A percentile compares a stretch with the other conserved stretches of the same genome.
phyloP scores from a whole-genome alignment of 1,140 invertebrate genomes.

The Brevipalpus yothersi region DNA sequence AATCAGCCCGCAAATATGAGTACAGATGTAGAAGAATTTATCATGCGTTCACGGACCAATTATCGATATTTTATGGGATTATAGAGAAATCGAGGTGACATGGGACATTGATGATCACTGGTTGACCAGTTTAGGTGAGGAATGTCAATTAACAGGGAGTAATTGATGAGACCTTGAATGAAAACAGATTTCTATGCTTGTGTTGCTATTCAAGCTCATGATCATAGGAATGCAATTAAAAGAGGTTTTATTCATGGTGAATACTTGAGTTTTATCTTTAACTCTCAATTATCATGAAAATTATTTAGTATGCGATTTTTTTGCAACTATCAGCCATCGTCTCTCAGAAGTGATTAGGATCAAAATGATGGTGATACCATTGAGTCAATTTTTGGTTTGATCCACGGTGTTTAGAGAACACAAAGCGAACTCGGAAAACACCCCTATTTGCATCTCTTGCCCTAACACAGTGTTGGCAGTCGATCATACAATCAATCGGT shows the following conservation, averaged over 20 bases:
- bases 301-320: constrained; percentile 44
- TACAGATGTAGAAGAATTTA: constrained; percentile 61
- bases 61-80: constrained; percentile 33
- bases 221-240: not conserved
- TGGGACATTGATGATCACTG: constrained; percentile 23
- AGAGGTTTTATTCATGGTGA: not conserved
- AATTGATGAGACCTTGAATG: too few relatives aligned
- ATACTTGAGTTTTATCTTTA: not conserved
- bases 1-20: too few relatives aligned
- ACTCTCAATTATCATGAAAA: constrained; percentile 50
- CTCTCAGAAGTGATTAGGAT: constrained; percentile 18
- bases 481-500: too few relatives aligned
- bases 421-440: too few relatives aligned
- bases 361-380: constrained; percentile 19
- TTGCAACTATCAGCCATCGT: constrained; percentile 40
- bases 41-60: constrained; percentile 51
- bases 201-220: not conserved
- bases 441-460: too few relatives aligned
- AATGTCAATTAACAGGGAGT: not conserved
- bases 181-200: not conserved
- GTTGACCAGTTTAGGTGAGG: constrained; percentile 33
- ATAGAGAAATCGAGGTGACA: constrained; percentile 22
- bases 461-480: too few relatives aligned
- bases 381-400: too few relatives aligned
- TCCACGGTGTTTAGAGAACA: too few relatives aligned